Evolutionary conservation across 2,888 invertebrate species (phyloP).

Genomic region (Noctua janthe): DNA sequence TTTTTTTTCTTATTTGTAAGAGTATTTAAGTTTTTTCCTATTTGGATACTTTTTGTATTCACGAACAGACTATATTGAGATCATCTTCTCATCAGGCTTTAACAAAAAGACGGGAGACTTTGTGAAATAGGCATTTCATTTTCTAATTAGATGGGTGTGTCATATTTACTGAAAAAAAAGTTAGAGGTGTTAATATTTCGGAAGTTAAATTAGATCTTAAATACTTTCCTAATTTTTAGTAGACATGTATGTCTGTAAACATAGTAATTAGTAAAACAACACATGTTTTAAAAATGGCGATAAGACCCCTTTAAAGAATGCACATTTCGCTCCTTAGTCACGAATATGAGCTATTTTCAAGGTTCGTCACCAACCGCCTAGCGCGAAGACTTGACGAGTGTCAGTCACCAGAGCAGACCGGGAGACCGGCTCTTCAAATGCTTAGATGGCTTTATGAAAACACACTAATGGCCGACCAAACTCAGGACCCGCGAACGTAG

Average conservation of each 20-base stretch:
- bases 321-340: neutral
- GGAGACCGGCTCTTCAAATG: neutral
- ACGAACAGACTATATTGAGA: neutral
- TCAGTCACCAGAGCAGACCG: neutral
- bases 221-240: neutral
- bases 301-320: neutral
- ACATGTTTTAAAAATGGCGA: neutral
- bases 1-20: no score
- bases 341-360: neutral
- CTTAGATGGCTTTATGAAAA: neutral
- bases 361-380: neutral
- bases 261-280: neutral
- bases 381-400: neutral
- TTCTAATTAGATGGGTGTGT: neutral
- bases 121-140: neutral
- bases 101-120: neutral
- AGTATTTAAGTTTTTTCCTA: constrained; percentile 16
- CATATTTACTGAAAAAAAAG: neutral
- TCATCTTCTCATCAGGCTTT: neutral
- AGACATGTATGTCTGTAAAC: neutral
- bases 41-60: constrained; percentile 5
- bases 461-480: neutral
- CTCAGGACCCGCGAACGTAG: neutral
- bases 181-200: neutral
- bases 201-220: neutral